Percentiles rank a stretch among this genome's conserved stretches.
These are phyloP conservation scores for Paradoxurus hermaphroditus DNA, from an alignment of 2,113 vertebrate species.

Conservation along the genomic window DNA sequence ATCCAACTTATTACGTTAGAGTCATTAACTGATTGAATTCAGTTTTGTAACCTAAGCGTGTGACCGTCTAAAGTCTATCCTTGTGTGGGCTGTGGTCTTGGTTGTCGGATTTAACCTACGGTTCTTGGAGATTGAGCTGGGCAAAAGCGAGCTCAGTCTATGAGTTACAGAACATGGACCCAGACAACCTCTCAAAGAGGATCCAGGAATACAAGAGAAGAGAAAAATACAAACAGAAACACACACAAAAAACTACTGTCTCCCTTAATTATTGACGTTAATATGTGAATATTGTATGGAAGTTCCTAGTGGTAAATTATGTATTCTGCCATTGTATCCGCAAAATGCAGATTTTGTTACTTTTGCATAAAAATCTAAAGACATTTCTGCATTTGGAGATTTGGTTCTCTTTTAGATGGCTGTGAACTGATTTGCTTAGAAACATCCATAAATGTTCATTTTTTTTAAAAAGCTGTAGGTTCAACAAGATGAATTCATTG, in stretches of 20 bases:
- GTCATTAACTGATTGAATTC: background rate
- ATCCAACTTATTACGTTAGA: background rate
- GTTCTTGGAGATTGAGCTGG: background rate
- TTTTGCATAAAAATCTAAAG: background rate
- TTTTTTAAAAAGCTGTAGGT: background rate
- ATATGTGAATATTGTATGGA: background rate
- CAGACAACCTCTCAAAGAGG: background rate
- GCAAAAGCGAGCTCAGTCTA: background rate
- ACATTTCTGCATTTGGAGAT: background rate
- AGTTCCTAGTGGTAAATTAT: background rate
- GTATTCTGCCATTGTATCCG: background rate
- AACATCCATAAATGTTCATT: background rate
- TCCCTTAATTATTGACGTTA: background rate
- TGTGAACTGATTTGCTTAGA: background rate
- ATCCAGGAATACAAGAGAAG: background rate
- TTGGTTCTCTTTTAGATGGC: background rate
- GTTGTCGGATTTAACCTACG: background rate
- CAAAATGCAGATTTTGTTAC: background rate
- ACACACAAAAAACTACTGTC: background rate
- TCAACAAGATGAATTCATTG: background rate
- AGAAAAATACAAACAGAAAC: background rate
- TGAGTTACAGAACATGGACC: background rate
- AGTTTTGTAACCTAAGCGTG: background rate
- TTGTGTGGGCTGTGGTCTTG: background rate
- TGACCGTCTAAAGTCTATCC: background rate